Evolutionary conservation across 2,888 invertebrate species (phyloP).

Genomic region (Polyploca ridens): DNA sequence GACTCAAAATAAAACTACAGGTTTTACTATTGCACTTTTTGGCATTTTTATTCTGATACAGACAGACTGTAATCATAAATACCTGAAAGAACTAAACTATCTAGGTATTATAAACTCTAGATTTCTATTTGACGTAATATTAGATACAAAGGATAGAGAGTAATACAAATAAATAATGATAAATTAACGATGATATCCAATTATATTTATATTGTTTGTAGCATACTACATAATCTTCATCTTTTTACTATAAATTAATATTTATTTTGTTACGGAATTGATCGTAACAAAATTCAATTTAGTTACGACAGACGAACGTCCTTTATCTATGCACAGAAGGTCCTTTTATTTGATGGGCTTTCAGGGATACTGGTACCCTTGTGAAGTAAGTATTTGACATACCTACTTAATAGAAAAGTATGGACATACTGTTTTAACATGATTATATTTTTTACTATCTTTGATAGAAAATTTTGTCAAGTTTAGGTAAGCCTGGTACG

Average conservation of each 20-base stretch:
- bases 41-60: not conserved
- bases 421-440: slow-evolving; percentile 36
- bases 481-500: too few relatives aligned
- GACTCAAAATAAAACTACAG: slow-evolving; percentile 12
- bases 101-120: too few relatives aligned
- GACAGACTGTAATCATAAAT: not conserved
- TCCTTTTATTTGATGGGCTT: slow-evolving; percentile 81
- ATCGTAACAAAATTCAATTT: slow-evolving; percentile 81
- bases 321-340: slow-evolving; percentile 83
- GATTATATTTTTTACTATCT: too few relatives aligned
- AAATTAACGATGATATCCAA: not conserved
- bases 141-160: too few relatives aligned
- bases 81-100: too few relatives aligned
- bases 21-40: not conserved
- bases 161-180: not conserved
- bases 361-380: slow-evolving; percentile 67
- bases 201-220: not conserved
- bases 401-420: slow-evolving; percentile 18
- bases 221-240: slow-evolving; percentile 44
- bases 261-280: slow-evolving; percentile 68
- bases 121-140: too few relatives aligned
- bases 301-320: slow-evolving; percentile 70
- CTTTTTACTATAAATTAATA: slow-evolving; percentile 58
- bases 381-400: slow-evolving; percentile 44
- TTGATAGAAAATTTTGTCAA: too few relatives aligned